A percentile compares a stretch with the other conserved stretches of the same genome.
These are phyloP conservation scores for Dysmachus trigonus DNA, from an alignment of 2,888 invertebrate genomes.

Conservation along the genomic window DNA sequence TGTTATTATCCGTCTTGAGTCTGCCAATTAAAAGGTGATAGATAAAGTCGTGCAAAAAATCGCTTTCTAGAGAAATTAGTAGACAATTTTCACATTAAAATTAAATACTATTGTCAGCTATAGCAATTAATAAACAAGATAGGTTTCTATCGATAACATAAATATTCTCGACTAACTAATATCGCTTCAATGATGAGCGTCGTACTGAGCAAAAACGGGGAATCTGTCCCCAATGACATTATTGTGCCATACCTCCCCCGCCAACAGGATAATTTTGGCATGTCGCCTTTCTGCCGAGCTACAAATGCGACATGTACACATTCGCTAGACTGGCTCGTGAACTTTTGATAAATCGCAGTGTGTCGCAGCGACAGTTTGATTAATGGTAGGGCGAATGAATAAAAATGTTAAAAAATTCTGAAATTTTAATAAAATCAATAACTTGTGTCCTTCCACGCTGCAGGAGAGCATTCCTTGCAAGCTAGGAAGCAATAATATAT, in stretches of 20 bases:
- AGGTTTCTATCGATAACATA: not conserved
- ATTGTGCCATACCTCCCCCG: not conserved
- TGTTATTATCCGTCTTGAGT: too few species aligned
- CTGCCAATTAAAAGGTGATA: too few species aligned
- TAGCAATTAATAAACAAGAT: not conserved
- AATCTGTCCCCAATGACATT: not conserved
- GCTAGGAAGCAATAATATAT: constrained; percentile 19
- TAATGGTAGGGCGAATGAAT: constrained; percentile 35
- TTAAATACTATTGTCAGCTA: too few species aligned
- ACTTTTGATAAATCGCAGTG: constrained; percentile 43
- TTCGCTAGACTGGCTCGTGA: constrained; percentile 38
- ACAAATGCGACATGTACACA: constrained; percentile 40
- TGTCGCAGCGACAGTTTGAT: constrained; percentile 43
- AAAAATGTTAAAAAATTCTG: constrained; percentile 42
- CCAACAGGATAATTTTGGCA: constrained; percentile 21
- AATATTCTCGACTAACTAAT: not conserved
- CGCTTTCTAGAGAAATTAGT: too few species aligned
- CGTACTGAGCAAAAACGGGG: not conserved
- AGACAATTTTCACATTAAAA: too few species aligned
- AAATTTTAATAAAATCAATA: constrained; percentile 45
- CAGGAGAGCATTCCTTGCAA: not conserved
- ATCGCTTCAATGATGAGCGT: not conserved
- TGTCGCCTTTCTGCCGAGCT: constrained; percentile 18
- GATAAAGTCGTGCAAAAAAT: too few species aligned
- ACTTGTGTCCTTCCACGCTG: not conserved